These are phyloP conservation scores for Sylvia atricapilla DNA, from an alignment of 2,113 vertebrate species.

Conservation along the genomic window DNA sequence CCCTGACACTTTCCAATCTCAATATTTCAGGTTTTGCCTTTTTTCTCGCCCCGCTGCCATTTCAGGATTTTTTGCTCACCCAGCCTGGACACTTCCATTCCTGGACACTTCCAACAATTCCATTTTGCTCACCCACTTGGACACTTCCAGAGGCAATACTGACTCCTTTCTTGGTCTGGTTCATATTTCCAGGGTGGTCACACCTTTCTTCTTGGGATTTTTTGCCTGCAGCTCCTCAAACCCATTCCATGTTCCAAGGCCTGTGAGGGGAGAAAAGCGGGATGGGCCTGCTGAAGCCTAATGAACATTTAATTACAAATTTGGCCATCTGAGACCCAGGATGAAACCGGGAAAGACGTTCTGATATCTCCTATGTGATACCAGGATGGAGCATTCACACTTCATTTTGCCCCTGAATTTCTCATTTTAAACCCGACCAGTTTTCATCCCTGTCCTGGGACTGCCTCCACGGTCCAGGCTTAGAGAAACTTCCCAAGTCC, in stretches of 20 bases:
- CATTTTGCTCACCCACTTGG: neutral
- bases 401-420: neutral
- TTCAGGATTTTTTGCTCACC: neutral
- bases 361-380: accelerated
- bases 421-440: neutral
- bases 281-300: neutral
- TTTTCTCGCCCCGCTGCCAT: neutral
- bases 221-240: neutral
- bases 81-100: too few species aligned
- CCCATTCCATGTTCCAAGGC: neutral
- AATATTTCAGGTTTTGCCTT: neutral
- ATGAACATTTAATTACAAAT: neutral
- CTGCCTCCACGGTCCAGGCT: neutral
- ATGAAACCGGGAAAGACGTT: neutral
- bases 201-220: neutral
- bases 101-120: too few species aligned
- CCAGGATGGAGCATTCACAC: neutral
- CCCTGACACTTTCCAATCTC: neutral
- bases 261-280: neutral
- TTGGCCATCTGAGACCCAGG: neutral
- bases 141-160: neutral
- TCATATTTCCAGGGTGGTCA: neutral
- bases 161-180: neutral
- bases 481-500: neutral
- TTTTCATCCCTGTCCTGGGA: neutral